These are phyloP conservation scores for Tiliacea citrago DNA, from an alignment of 2,888 invertebrate genomes.

Conservation along the genomic window DNA sequence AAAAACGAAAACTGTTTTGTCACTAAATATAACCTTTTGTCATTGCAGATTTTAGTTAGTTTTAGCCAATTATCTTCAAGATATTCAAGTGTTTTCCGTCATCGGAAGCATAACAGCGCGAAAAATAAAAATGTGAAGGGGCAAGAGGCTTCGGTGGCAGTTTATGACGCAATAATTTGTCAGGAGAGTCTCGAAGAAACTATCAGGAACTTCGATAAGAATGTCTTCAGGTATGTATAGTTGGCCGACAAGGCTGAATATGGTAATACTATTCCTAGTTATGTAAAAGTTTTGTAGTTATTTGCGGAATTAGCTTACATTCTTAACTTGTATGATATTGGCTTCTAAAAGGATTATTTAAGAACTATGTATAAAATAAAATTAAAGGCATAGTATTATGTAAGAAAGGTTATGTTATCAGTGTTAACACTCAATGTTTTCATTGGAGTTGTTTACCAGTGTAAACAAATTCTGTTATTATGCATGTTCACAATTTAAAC, in stretches of 20 bases:
- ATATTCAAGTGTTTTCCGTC: conserved; percentile 85
- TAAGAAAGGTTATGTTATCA: conserved; percentile 38
- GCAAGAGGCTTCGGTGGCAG: conserved; percentile 74
- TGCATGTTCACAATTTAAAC: conserved; percentile 11
- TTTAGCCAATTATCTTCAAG: conserved; percentile 88
- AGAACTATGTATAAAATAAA: conserved; percentile 2
- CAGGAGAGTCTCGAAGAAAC: conserved; percentile 84
- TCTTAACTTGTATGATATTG: not conserved
- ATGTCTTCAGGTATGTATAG: conserved; percentile 76
- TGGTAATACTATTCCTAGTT: conserved; percentile 2
- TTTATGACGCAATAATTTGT: conserved; percentile 81
- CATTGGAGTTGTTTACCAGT: conserved; percentile 7
- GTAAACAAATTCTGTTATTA: conserved; percentile 45
- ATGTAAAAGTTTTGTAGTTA: conserved; percentile 19
- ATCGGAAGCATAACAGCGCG: conserved; percentile 81
- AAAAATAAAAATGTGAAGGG: conserved; percentile 82
- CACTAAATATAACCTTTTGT: conserved; percentile 83
- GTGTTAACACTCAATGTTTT: conserved; percentile 35
- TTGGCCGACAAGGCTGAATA: conserved; percentile 28
- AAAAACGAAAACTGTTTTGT: conserved; percentile 74
- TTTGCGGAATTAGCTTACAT: not conserved
- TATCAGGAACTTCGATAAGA: conserved; percentile 84
- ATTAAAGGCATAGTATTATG: conserved; percentile 21
- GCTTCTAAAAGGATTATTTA: not conserved
- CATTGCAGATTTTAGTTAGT: conserved; percentile 89